phyloP scores from a whole-genome alignment of 2,888 invertebrate genomes.

The Eurytoma adleriae region DNA sequence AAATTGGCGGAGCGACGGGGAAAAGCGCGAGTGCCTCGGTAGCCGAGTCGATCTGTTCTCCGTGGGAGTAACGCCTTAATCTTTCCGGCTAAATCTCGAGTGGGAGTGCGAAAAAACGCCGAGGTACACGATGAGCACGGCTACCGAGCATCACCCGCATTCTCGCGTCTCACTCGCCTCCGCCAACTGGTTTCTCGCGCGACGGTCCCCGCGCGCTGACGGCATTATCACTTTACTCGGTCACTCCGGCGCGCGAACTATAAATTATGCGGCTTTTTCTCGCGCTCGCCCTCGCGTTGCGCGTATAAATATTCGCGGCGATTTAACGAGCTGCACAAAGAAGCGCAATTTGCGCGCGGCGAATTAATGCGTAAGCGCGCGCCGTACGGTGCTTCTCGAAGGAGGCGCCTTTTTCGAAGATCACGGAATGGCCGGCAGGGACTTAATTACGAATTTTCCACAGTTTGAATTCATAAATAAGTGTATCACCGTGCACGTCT shows the following conservation, averaged over 20 bases:
- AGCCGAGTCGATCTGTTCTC: not conserved
- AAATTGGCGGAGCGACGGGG: not conserved
- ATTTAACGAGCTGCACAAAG: too few relatives aligned
- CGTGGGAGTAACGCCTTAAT: constrained; percentile 42
- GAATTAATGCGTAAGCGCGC: not conserved
- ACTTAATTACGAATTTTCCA: constrained; percentile 21
- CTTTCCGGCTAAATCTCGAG: constrained; percentile 49
- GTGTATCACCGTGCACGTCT: not conserved
- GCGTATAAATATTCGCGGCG: too few relatives aligned
- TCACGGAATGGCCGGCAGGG: not conserved
- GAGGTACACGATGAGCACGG: constrained; percentile 4
- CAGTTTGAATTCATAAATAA: constrained; percentile 35
- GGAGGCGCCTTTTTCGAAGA: not conserved
- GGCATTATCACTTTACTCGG: constrained; percentile 19
- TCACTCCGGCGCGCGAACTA: not conserved
- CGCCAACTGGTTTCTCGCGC: constrained; percentile 36
- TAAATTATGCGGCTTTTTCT: not conserved
- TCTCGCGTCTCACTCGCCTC: constrained; percentile 5
- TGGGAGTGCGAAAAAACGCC: constrained; percentile 17
- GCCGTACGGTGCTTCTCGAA: not conserved
- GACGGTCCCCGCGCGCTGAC: constrained; percentile 3
- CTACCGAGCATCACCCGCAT: constrained; percentile 12
- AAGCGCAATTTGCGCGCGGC: not conserved
- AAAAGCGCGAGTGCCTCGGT: constrained; percentile 13
- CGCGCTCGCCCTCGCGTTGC: not conserved